Conservation (phyloP, 53 echinoderm and acorn worm genomes). For the Temnopleurus reevesii region DNA sequence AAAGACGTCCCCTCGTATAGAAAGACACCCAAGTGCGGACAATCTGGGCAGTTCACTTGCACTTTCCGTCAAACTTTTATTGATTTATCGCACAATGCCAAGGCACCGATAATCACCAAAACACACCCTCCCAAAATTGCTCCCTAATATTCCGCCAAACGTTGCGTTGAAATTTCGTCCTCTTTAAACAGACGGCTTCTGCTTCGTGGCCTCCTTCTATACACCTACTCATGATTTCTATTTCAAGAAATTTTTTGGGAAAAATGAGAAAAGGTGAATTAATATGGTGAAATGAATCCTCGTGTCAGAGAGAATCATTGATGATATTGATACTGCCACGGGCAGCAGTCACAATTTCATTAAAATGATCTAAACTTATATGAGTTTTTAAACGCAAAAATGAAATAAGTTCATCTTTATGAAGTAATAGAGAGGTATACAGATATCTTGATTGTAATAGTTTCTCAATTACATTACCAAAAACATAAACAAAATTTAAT, state of each 20-base stretch:
- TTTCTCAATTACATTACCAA: too few species aligned
- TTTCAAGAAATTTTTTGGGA: not conserved
- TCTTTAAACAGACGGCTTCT: not conserved
- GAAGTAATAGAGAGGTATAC: too few species aligned
- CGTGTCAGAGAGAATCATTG: not conserved
- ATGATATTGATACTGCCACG: not conserved
- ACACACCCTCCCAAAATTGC: constrained; percentile 34
- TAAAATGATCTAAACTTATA: too few species aligned
- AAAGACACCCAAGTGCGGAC: not conserved
- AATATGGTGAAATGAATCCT: not conserved
- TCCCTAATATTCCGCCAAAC: constrained; percentile 15
- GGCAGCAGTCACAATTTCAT: not conserved
- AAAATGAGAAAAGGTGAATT: not conserved
- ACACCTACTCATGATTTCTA: constrained; percentile 1
- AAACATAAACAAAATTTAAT: too few species aligned
- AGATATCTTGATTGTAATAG: too few species aligned
- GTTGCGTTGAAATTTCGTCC: constrained; percentile 14
- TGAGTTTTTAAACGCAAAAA: too few species aligned
- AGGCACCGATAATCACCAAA: constrained; percentile 21
- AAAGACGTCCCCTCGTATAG: not conserved
- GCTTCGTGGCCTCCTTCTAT: not conserved
- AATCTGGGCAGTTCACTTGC: constrained; percentile 32
- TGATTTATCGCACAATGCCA: constrained; percentile 45
- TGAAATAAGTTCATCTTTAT: too few species aligned
- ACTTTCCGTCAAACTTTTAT: constrained; percentile 38